A percentile compares a stretch with the other conserved stretches of the same genome.
Conservation (phyloP, 2,113 vertebrate species). For the Chaetorhynchus papuensis region DNA sequence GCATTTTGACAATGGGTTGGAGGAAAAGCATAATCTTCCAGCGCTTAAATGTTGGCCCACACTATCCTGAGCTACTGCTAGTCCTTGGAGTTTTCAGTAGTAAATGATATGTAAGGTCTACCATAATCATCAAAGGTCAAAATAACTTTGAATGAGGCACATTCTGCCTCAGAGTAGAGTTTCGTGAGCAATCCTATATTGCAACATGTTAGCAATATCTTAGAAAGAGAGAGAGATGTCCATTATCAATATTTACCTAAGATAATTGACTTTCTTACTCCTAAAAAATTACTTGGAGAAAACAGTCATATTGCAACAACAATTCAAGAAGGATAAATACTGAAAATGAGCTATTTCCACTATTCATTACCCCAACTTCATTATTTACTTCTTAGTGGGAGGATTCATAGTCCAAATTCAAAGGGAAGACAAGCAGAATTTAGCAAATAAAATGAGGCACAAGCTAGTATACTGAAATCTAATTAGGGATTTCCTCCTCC, state of each 20-base stretch:
- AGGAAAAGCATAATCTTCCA: not conserved
- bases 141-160: not conserved
- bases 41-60: not conserved
- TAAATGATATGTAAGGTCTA: not conserved
- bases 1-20: not conserved
- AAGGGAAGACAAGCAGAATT: not conserved
- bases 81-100: not conserved
- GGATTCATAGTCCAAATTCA: not conserved
- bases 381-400: not conserved
- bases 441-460: not conserved
- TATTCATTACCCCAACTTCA: not conserved
- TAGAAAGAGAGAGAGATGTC: not conserved
- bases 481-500: not conserved
- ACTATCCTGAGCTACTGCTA: not conserved
- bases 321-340: not conserved
- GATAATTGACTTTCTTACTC: not conserved
- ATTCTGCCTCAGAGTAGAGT: not conserved
- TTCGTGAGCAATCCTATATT: not conserved
- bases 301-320: not conserved
- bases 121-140: not conserved
- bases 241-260: not conserved
- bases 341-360: not conserved
- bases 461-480: not conserved
- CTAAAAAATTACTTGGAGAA: not conserved
- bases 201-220: not conserved